Evolutionary conservation across 1,140 invertebrate species (phyloP).

Genomic region (Aphis craccivora): DNA sequence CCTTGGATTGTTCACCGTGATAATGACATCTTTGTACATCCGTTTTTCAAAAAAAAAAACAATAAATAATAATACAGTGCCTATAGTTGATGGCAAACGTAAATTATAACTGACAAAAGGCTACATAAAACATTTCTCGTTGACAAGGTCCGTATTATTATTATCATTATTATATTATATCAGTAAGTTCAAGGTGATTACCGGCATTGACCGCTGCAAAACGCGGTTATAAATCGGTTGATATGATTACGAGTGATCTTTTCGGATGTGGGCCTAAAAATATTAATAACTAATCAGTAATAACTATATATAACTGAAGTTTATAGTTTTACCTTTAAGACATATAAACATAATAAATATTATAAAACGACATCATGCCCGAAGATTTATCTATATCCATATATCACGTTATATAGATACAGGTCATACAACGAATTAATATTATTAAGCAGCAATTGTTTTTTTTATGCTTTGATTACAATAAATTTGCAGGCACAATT

Average conservation of each 20-base stretch:
- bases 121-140: neutral
- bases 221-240: neutral
- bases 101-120: constrained; percentile 16
- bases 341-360: no score
- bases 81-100: neutral
- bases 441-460: neutral
- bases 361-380: neutral
- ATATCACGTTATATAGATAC: neutral
- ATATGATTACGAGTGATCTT: constrained; percentile 22
- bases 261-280: neutral
- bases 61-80: constrained; percentile 32
- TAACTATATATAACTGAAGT: neutral
- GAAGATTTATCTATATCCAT: neutral
- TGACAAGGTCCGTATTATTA: constrained; percentile 38
- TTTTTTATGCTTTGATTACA: neutral
- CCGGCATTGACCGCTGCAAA: neutral
- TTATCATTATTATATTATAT: neutral
- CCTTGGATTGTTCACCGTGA: constrained; percentile 19
- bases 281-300: neutral
- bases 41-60: constrained; percentile 38
- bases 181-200: constrained; percentile 20
- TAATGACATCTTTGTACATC: constrained; percentile 45
- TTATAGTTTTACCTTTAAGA: neutral
- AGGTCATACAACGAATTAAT: neutral
- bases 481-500: neutral